Base-by-base conservation (phyloP, 2,113 vertebrate genomes). In the Pollimyrus isidori region DNA sequence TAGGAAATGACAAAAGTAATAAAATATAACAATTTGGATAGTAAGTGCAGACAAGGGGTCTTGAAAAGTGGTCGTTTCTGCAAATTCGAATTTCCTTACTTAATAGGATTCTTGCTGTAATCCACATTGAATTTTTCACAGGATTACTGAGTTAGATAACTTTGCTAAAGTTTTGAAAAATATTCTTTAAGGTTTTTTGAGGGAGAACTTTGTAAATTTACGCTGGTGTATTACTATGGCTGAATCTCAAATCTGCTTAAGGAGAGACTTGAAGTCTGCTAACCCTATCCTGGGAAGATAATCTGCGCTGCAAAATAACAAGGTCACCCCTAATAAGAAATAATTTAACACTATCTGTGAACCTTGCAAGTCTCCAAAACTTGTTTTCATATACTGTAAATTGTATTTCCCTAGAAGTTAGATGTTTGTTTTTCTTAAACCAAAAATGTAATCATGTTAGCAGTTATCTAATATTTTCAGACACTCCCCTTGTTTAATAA, bases 101-200 rank as follows among this genome's bases (percentile, higher is more conserved):
- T 87, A 87, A 87, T 56, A 39, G 85, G 85, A 87, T 87, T 87
- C 50, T 87, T 87, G 50, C 2, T 53, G 56, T 53, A 53, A 87
- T 86, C 84, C 48, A 26, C 48, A 15, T 26, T 49, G 85, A 53
- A 26, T 26, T 87, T 56, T 53, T 87, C 26, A 53, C 15, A 56
- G 85, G 85, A 87, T 87, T 87, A 87, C 50, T 53, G 49, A 87
- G n/a, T 87, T 53, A 87, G 85, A n/a, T 87, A 87, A 53, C 48
- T 87, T 86, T 87, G 30, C 5, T 26, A 56, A 53, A 87, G 17
- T 52, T 87, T 35, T 35, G 3, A 56, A 50, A 56, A 53, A 56
- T 39, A 30, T 52, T 53, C 13, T 21, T 52, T 39, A 76, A 50
- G 35, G 49, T 88, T 88, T 88, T 52, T 26, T 35, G 17, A 30